Percentiles rank a stretch among this genome's conserved stretches.
Evolutionary conservation across 2,113 vertebrate species (phyloP).

Genomic region (Brachyistius frenatus): DNA sequence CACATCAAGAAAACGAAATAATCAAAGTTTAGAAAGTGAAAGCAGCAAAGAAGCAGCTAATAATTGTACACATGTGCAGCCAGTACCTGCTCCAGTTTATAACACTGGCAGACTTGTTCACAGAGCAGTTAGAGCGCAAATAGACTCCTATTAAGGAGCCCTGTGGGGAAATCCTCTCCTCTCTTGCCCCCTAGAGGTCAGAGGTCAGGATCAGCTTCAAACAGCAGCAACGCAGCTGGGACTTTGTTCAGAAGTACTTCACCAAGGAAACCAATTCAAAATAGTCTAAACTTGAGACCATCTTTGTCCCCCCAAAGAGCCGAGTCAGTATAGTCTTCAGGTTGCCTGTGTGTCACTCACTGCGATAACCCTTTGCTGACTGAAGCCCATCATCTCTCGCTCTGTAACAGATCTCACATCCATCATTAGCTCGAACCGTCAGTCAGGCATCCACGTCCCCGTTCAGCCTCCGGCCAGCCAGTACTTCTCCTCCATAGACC

Average conservation of each 20-base stretch:
- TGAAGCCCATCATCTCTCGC: constrained; percentile 77
- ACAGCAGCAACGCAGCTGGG: constrained; percentile 25
- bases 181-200: constrained; percentile 60
- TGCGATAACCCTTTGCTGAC: constrained; percentile 52
- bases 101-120: constrained; percentile 44
- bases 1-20: background rate
- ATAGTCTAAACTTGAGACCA: constrained; percentile 2
- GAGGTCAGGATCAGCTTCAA: constrained; percentile 60
- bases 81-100: constrained; percentile 19
- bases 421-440: constrained; percentile 92
- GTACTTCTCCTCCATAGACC: constrained; percentile 97
- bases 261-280: constrained; percentile 18
- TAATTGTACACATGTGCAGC: constrained; percentile 3
- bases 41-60: constrained; percentile 27
- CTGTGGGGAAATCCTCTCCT: constrained; percentile 39
- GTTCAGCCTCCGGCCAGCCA: constrained; percentile 91
- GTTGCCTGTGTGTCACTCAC: constrained; percentile 51
- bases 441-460: constrained; percentile 91
- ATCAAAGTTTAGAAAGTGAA: constrained; percentile 39
- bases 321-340: constrained; percentile 5
- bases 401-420: constrained; percentile 94
- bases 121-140: constrained; percentile 30
- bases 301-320: constrained; percentile 1
- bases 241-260: constrained; percentile 17
- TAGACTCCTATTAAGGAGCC: constrained; percentile 35